These are phyloP conservation scores for Natator depressus DNA, from an alignment of 2,113 vertebrate genomes.

Conservation along the genomic window DNA sequence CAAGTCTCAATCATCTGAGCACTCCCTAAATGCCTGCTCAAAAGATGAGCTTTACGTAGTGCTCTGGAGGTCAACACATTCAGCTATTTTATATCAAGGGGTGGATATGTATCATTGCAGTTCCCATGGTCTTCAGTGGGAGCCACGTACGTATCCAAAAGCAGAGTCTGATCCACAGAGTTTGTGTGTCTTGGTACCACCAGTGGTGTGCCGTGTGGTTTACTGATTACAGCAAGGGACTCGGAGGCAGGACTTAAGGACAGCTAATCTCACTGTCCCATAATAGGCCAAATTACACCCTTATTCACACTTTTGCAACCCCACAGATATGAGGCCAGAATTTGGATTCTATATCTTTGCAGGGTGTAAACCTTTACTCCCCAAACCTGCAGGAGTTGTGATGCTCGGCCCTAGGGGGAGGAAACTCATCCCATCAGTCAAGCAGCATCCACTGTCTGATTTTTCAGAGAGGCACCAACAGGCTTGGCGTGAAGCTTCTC, in stretches of 20 bases:
- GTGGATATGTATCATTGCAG: not conserved
- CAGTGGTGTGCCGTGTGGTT: not conserved
- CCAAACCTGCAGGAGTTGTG: not conserved
- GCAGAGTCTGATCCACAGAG: not conserved
- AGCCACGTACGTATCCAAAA: not conserved
- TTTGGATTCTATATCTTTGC: not conserved
- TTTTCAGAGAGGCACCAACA: not conserved
- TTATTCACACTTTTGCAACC: not conserved
- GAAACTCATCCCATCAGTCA: not conserved
- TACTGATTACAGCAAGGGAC: not conserved
- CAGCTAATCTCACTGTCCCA: not conserved
- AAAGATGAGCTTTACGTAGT: not conserved
- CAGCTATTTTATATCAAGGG: not conserved
- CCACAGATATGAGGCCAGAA: not conserved
- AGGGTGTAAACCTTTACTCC: not conserved
- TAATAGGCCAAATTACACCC: not conserved
- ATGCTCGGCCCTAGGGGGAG: not conserved
- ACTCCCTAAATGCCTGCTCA: fast-evolving
- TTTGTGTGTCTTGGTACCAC: not conserved
- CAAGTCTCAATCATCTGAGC: fast-evolving
- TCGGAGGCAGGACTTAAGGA: not conserved
- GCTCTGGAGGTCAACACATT: not conserved
- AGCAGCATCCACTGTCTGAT: not conserved
- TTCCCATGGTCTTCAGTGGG: not conserved
- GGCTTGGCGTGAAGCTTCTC: not conserved